Base-by-base conservation (phyloP, 1,140 invertebrate species). In the Globodera rostochiensis region DNA sequence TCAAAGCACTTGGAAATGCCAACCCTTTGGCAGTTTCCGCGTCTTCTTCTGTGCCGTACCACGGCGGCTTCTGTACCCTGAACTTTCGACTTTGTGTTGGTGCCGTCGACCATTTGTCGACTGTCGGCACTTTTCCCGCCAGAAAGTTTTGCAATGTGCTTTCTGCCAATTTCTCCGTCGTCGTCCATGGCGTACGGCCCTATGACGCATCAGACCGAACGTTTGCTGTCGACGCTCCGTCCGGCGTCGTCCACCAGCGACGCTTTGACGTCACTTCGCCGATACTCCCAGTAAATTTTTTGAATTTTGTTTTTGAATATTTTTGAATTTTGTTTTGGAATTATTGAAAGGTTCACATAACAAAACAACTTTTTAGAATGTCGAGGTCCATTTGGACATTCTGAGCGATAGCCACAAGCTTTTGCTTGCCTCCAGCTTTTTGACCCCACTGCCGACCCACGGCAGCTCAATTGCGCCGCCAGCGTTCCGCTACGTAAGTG, bases 341-440 rank as follows among this genome's bases (percentile, higher is more conserved):
- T 11, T 11, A 7, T 53, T 53, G 53, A 53, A 53, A 53, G 4
- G 53, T 4, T 3, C 36, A 36, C 53, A 53, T 6, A 53, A 11
- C 15, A 11, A 64, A 64, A 36, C 0, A 36, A 36, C 7, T 13
- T 19, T 60, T 64, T 15, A 64, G 57, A 64, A 64, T 64, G 57
- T 64, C 11, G 3, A 11, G 13, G 15, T 64, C 15, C 15, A 64
- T 4, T 64, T 64, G 15, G 8, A 9, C 53, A 15, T 15, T 6
- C 57, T 64, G 13, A 15, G 11, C 19, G 21, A 7, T 53, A 64
- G 36, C 46, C 36, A 53, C 76, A 71, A 77, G 71, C 50, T 77
- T 25, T 69, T 77, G 49, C 57, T 77, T 7, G 70, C 7, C 69
- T 71, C 76, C 49, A 7, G 53, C 9, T 47, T 67, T 25, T 25